Evolutionary conservation across 2,797 vertebrate genomes (phyloP), one percentile per base, ranked within the genome.

Genomic region (Vultur gryphus): DNA sequence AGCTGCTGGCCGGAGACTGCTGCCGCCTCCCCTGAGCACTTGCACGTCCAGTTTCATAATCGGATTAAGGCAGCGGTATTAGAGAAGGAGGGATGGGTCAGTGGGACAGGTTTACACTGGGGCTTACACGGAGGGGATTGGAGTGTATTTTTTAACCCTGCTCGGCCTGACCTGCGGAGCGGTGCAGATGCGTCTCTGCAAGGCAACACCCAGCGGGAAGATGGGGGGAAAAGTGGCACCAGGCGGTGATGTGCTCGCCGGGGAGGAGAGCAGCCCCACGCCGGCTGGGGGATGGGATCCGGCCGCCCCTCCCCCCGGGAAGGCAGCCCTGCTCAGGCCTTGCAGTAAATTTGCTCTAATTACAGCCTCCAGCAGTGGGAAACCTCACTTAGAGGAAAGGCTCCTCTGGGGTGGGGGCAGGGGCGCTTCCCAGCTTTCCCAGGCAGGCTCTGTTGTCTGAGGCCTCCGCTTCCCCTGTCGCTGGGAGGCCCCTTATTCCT

Each of bases 271-370:
- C 89, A 93, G 96, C 90, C 87, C 95, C 82, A 39, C 70, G 92
- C 75, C 84, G 76, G 90, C 93, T 84, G 95, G 94, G 93, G 87
- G 84, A 85, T 92, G 91, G 95, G 84, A 90, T 52, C 66, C 3
- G 16, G 48, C 90, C 10, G 44, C 95, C 95, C 97, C 94, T 97
- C 97, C 98, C 97, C 98, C 92, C 90, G 95, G 94, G 94, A 97
- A 96, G 96, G 97, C 98, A 96, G 97, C 96, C 62, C 90, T 93
- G 97, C 95, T 95, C 97, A 97, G 96, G 94, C 97, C 90, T 97
- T 98, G 98, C 97, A 97, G 97, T 97, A 97, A 95, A 94, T 97
- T 98, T 97, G 97, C 97, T 98, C 98, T 98, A 98, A 98, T 98
- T 98, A 98, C 96, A 97, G 97, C 98, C 97, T 98, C 97, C 96